Conservation (phyloP, 2,113 vertebrate species). For the Ciconia stormi region DNA sequence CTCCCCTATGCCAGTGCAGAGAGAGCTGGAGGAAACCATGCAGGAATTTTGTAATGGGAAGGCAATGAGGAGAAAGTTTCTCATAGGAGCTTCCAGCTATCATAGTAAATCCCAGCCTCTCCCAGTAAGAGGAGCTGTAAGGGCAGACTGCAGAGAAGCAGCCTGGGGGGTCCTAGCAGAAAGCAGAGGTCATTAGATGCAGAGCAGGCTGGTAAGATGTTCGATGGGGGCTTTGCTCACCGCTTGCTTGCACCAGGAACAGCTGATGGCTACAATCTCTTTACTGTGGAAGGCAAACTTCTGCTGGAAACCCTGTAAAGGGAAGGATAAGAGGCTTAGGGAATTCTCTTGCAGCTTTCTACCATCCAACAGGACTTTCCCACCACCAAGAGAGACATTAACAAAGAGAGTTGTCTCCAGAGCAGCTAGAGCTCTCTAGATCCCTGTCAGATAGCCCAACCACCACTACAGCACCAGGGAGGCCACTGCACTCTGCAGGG, state of each 20-base stretch:
- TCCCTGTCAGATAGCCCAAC: neutral
- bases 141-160: neutral
- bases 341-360: neutral
- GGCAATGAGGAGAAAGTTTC: neutral
- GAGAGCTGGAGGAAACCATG: neutral
- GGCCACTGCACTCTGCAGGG: neutral
- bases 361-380: neutral
- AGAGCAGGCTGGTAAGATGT: neutral
- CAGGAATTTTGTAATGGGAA: neutral
- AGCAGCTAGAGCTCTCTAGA: neutral
- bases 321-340: neutral
- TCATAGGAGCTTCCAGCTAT: neutral
- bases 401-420: neutral
- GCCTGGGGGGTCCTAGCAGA: neutral
- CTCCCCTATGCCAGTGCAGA: neutral
- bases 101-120: neutral
- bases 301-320: slow-evolving; percentile 92
- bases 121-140: neutral
- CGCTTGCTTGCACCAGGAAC: slow-evolving; percentile 98
- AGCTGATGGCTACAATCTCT: slow-evolving; percentile 98
- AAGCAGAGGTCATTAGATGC: neutral
- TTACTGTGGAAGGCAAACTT: slow-evolving; percentile 98
- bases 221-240: slow-evolving; percentile 74
- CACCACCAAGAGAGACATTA: neutral
- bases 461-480: neutral